Evolutionary conservation across 1,140 invertebrate species (phyloP), one percentile per base, ranked within the genome.

Genomic region (Drosophila equinoxialis): DNA sequence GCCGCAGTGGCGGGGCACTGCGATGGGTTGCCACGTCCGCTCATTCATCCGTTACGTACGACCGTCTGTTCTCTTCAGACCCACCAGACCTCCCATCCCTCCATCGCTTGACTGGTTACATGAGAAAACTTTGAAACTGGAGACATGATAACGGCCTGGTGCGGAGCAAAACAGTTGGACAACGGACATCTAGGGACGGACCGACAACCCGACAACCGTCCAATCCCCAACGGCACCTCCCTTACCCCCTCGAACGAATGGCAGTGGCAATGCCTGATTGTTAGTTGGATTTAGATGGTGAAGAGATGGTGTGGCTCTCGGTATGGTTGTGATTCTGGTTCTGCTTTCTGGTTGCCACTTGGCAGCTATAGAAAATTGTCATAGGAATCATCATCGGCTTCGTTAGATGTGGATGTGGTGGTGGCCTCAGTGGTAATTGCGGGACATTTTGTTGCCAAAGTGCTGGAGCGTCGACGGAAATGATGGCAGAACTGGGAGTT

Each of bases 361-460:
- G 83, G 84, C 84, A 89, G 83, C 84, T 87, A 83, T 89, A 87
- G 83, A 87, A 90, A 90, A 90, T 91, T 90, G 89, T 89, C 89
- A 90, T 91, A 90, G 89, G 84, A 91, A 91, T 91, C 89, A 91
- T 91, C 89, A 86, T 89, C 90, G 90, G 90, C 83, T 87, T 91
- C 90, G 90, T 91, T 91, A 91, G 90, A 61, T 54, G 69, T 61
- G 65, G 35, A 74, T 62, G 73, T 75, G 72, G 72, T 91, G 91
- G 89, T 91, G 90, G 90, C 90, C 90, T 90, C 75, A 87, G 90
- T 86, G 85, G 90, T 91, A 91, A 91, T 91, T 91, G 90, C 89
- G 90, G 90, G 90, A 89, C 90, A 91, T 91, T 91, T 91, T 86
- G 85, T 91, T 89, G 85, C 84, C 84, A 89, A 87, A 87, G 86